Conservation (phyloP, 2,113 vertebrate species). For the Donacobius atricapilla region DNA sequence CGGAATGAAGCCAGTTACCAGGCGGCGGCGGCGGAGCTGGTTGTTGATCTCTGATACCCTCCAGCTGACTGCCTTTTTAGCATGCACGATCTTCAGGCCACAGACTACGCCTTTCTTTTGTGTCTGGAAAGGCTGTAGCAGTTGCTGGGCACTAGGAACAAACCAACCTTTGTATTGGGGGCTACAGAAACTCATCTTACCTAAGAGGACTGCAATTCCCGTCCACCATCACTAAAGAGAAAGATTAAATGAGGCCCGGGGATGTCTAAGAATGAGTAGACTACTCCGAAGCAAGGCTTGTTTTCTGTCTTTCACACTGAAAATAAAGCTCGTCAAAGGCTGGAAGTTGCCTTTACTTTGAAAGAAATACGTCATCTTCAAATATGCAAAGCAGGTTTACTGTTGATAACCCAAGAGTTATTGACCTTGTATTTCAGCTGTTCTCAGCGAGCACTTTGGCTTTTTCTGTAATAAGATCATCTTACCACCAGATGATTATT, state of each 20-base stretch:
- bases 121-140: slow-evolving; percentile 56
- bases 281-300: neutral
- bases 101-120: slow-evolving; percentile 66
- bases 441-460: slow-evolving; percentile 33
- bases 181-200: neutral
- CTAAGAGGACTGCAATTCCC: neutral
- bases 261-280: neutral
- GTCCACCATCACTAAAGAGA: neutral
- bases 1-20: neutral
- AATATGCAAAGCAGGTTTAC: slow-evolving; percentile 32
- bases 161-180: neutral
- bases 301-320: neutral
- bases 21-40: neutral
- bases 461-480: slow-evolving; percentile 57
- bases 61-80: slow-evolving; percentile 56
- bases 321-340: slow-evolving; percentile 9
- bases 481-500: slow-evolving; percentile 50
- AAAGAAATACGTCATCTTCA: slow-evolving; percentile 38
- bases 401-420: slow-evolving; percentile 23
- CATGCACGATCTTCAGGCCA: slow-evolving; percentile 62
- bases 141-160: slow-evolving; percentile 34
- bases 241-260: neutral
- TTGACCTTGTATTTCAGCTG: slow-evolving; percentile 45
- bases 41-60: neutral
- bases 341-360: slow-evolving; percentile 39